Base-by-base conservation (phyloP, 2,888 invertebrate species). In the Ormyrus thymus region DNA sequence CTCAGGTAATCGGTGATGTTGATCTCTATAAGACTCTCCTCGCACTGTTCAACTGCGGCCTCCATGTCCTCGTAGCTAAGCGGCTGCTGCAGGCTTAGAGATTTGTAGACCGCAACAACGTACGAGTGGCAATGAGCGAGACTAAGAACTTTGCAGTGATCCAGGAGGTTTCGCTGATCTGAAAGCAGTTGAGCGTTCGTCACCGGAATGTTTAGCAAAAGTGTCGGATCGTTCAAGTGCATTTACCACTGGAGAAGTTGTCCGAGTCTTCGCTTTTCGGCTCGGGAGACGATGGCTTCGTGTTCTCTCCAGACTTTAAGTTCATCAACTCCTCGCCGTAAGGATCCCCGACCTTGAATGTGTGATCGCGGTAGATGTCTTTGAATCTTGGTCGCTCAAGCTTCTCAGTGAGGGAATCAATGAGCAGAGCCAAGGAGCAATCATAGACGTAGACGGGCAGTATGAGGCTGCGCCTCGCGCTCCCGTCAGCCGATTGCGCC, bases 401-500 rank as follows among this genome's bases (percentile, higher is more conserved):
- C 83, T 91, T 90, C 72, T 89, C 90, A 6, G 92, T 88, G 56
- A 92, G 90, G 0, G 92, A 91, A 81, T 92, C 92, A n/a, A 93
- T 92, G 53, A 94, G 87, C 78, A 92, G 89, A 45, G 92, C 91
- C 64, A 93, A 87, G 1, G 93, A 92, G 86, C 94, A 94, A 86
- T 94, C 93, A 85, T 94, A 95, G n/a, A 94, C 92, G 85, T 94
- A 95, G 75, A 95, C 89, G 0, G 94, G 94, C 58, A 93, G 86
- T 29, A 91, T 88, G 48, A 91, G 82, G 6, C 84, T 84, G 0
- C 83, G 83, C 55, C 86, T 50, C 11, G 75, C 4, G 10, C 13
- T 50, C 1, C 61, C 55, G 7, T 71, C 70, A 0, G 7, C 81
- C 75, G 29, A 55, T 58, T 29, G 29, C 29, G 45, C 84, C 82